These are phyloP conservation scores for Drosophila parvula DNA, from an alignment of 1,140 invertebrate species.

Conservation along the genomic window DNA sequence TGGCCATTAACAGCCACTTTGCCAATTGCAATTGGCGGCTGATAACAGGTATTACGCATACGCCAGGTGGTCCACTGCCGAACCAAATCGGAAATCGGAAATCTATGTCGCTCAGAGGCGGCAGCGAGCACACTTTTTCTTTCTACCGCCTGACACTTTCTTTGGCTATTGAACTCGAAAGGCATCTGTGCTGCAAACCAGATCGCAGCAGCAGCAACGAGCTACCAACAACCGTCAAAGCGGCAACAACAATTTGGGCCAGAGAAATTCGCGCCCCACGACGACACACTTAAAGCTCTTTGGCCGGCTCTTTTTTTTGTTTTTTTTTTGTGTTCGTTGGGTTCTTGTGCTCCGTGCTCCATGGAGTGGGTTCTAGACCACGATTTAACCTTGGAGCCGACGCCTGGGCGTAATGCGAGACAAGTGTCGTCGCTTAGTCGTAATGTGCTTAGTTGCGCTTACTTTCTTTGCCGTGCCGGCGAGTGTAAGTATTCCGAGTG, in stretches of 20 bases:
- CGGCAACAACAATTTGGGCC: slow-evolving; percentile 73
- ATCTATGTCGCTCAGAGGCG: slow-evolving; percentile 53
- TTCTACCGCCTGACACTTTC: slow-evolving; percentile 75
- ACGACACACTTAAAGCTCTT: slow-evolving; percentile 65
- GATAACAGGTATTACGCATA: slow-evolving; percentile 75
- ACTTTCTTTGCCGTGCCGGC: slow-evolving; percentile 66
- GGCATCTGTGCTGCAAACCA: slow-evolving; percentile 68
- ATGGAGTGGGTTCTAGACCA: slow-evolving; percentile 58
- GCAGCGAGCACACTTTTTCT: slow-evolving; percentile 69
- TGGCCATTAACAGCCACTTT: slow-evolving; percentile 54
- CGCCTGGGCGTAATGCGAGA: slow-evolving; percentile 75
- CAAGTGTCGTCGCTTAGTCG: slow-evolving; percentile 66
- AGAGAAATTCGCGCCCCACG: slow-evolving; percentile 79
- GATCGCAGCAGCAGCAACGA: slow-evolving; percentile 49
- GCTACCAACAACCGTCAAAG: slow-evolving; percentile 11
- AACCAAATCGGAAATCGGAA: slow-evolving; percentile 11
- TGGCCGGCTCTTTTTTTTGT: slow-evolving; percentile 6
- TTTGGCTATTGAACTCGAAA: slow-evolving; percentile 81
- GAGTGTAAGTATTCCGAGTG: slow-evolving; percentile 17
- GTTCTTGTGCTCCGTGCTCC: slow-evolving; percentile 58
- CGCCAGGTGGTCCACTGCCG: slow-evolving; percentile 28
- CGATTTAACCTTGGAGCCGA: slow-evolving; percentile 65
- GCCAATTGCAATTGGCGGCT: slow-evolving; percentile 47
- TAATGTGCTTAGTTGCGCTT: slow-evolving; percentile 82
- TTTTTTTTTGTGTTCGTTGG: neutral